Evolutionary conservation across 2,888 invertebrate genomes (phyloP).

Genomic region (Trypoxylon attenuatum): DNA sequence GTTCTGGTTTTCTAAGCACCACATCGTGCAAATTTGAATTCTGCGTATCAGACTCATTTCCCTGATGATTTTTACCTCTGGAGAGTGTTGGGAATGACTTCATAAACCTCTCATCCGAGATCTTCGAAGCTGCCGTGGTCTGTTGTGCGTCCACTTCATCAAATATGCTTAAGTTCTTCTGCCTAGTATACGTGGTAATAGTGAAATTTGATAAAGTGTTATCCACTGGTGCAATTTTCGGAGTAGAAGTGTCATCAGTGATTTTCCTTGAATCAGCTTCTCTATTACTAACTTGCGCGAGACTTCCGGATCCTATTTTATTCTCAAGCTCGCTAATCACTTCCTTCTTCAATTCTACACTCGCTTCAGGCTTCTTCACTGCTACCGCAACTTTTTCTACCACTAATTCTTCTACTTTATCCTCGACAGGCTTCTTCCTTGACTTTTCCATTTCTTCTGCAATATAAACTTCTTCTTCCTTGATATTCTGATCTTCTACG

Average conservation of each 20-base stretch:
- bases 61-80: slow-evolving; percentile 35
- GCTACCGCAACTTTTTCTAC: background rate
- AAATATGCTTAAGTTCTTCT: slow-evolving; percentile 67
- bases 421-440: background rate
- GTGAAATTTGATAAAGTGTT: slow-evolving; percentile 70
- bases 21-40: background rate
- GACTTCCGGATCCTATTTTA: slow-evolving; percentile 53
- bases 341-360: slow-evolving; percentile 53
- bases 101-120: slow-evolving; percentile 40
- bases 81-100: slow-evolving; percentile 50
- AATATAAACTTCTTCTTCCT: background rate
- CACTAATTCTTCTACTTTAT: too few relatives aligned
- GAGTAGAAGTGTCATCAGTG: slow-evolving; percentile 41
- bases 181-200: slow-evolving; percentile 68
- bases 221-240: slow-evolving; percentile 65
- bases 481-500: background rate
- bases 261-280: slow-evolving; percentile 34
- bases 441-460: background rate
- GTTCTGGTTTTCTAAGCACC: slow-evolving; percentile 23
- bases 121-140: slow-evolving; percentile 23
- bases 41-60: background rate
- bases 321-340: slow-evolving; percentile 64
- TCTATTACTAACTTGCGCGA: slow-evolving; percentile 34
- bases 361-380: background rate
- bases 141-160: slow-evolving; percentile 56